Evolutionary conservation across 2,113 vertebrate genomes (phyloP).

Genomic region (Erythrocercus mccallii): DNA sequence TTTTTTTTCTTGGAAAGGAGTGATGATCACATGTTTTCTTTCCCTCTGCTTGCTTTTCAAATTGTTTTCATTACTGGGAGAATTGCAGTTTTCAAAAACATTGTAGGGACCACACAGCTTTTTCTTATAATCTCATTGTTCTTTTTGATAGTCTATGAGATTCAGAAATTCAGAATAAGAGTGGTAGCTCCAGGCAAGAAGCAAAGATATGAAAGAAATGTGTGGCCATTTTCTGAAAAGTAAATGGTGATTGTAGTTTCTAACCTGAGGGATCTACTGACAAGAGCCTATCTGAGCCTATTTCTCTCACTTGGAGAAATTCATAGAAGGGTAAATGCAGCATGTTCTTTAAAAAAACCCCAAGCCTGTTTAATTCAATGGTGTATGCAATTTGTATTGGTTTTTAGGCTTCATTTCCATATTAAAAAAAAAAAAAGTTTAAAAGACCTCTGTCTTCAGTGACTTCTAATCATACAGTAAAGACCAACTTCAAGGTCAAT

Average conservation of each 20-base stretch:
- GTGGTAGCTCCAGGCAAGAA: not conserved
- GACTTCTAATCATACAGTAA: not conserved
- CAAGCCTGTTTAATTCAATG: not conserved
- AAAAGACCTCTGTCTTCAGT: not conserved
- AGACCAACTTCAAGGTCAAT: not conserved
- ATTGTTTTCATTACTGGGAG: not conserved
- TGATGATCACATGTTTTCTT: not conserved
- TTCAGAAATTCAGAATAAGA: not conserved
- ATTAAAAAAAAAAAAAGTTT: not conserved
- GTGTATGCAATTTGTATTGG: not conserved
- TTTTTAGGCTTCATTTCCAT: not conserved
- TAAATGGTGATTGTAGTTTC: not conserved
- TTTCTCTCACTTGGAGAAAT: not conserved
- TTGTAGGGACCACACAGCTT: not conserved
- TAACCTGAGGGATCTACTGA: not conserved
- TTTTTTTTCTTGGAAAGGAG: not conserved
- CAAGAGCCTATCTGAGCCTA: not conserved
- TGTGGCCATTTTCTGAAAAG: not conserved
- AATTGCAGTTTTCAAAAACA: not conserved
- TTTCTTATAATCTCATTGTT: not conserved
- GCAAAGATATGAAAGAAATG: not conserved
- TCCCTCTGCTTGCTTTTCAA: not conserved
- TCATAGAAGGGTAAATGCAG: not conserved
- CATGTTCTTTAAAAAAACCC: not conserved
- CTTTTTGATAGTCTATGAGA: not conserved